These are phyloP conservation scores for Pantherophis vulpinus DNA, from an alignment of 2,797 vertebrate species.

Conservation along the genomic window DNA sequence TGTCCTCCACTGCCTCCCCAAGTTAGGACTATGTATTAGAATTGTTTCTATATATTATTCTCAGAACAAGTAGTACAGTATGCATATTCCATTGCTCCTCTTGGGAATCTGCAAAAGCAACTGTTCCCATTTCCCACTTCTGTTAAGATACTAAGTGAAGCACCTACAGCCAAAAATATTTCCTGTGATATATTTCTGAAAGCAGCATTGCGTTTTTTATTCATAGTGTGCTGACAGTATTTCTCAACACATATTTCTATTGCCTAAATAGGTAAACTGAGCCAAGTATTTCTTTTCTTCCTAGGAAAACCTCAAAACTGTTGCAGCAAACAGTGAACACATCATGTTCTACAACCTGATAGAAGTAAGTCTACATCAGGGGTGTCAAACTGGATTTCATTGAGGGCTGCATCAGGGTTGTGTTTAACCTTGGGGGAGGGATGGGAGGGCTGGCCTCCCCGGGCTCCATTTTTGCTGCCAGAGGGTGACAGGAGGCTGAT, in stretches of 20 bases:
- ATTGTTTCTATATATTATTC: background rate
- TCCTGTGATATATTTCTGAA: background rate
- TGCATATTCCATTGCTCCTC: background rate
- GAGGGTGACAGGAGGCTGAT: too few species aligned
- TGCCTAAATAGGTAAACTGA: slow-evolving; percentile 6
- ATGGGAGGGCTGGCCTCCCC: too few species aligned
- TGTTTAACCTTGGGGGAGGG: too few species aligned
- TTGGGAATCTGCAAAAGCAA: background rate
- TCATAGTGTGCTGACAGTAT: background rate
- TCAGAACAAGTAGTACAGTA: background rate
- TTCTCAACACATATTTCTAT: background rate
- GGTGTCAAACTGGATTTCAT: too few species aligned
- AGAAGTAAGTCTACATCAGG: slow-evolving; percentile 72
- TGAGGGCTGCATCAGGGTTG: too few species aligned
- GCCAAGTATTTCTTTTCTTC: slow-evolving; percentile 29
- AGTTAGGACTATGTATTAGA: background rate
- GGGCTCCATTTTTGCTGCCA: too few species aligned
- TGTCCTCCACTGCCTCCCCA: background rate
- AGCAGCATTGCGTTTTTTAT: background rate
- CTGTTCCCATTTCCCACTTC: background rate
- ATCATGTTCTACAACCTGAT: slow-evolving; percentile 81
- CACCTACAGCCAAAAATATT: background rate
- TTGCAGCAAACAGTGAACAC: slow-evolving; percentile 79
- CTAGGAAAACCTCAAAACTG: slow-evolving; percentile 78
- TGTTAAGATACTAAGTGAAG: background rate